Evolutionary conservation across 2,888 invertebrate genomes (phyloP).

Genomic region (Diplazon laetatorius): DNA sequence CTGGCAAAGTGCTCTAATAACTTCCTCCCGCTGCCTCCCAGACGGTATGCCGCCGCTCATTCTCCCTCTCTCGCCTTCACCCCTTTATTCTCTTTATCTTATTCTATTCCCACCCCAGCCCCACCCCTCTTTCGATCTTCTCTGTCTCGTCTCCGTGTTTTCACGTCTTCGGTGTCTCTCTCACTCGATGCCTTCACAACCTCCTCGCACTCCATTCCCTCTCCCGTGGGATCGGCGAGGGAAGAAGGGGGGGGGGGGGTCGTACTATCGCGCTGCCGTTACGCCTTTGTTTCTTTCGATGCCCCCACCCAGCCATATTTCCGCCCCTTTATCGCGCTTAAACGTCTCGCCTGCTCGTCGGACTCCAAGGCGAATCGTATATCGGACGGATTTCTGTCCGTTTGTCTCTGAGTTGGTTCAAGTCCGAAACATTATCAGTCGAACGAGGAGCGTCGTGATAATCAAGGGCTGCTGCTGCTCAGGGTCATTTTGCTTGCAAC

Average conservation of each 20-base stretch:
- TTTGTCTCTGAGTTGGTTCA: neutral
- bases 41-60: conserved; percentile 62
- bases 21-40: conserved; percentile 72
- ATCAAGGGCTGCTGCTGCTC: neutral
- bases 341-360: conserved; percentile 41
- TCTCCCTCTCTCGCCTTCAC: conserved; percentile 41
- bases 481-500: too few species aligned
- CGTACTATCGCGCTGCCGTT: conserved; percentile 41
- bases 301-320: conserved; percentile 69
- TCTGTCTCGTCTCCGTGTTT: conserved; percentile 6
- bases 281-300: conserved; percentile 72
- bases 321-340: conserved; percentile 70
- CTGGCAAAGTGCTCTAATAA: conserved; percentile 78
- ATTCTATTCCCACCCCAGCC: too few species aligned
- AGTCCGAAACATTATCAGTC: neutral
- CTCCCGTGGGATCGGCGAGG: conserved; percentile 1
- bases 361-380: neutral
- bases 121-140: neutral
- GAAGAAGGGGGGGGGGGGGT: conserved; percentile 9
- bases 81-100: conserved; percentile 29
- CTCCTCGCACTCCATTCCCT: conserved; percentile 7
- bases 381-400: neutral
- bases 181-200: conserved; percentile 46
- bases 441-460: neutral
- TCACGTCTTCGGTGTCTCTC: conserved; percentile 30